A percentile compares a stretch with the other conserved stretches of the same genome.
Conservation (phyloP, 1,140 invertebrate genomes). For the Drosophila fuyamai region DNA sequence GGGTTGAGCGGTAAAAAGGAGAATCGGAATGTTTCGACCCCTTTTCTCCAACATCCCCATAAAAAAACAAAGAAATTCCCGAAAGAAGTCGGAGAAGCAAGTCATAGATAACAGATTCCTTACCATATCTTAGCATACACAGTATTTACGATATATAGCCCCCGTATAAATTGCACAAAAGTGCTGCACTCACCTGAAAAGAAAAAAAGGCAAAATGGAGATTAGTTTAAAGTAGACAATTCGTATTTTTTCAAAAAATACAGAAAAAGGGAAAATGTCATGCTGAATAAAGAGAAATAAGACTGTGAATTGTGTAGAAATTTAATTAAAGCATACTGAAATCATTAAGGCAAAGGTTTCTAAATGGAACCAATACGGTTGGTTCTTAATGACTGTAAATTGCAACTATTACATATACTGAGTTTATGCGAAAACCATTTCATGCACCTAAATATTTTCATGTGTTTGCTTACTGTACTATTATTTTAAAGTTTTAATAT, state of each 20-base stretch:
- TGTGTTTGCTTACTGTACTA: not conserved
- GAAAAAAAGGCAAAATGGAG: slow-evolving; percentile 17
- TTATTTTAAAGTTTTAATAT: not conserved
- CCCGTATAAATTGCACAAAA: slow-evolving; percentile 2
- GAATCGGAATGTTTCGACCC: not conserved
- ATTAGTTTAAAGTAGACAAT: too few relatives aligned
- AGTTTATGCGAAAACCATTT: not conserved
- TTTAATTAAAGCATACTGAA: not conserved
- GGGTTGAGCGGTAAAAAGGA: too few relatives aligned
- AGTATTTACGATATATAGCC: not conserved
- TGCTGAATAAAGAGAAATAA: not conserved
- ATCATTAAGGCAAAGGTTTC: not conserved
- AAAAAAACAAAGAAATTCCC: slow-evolving; percentile 6
- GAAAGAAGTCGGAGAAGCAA: slow-evolving; percentile 1
- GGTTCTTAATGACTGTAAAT: slow-evolving; percentile 36
- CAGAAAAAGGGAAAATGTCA: slow-evolving; percentile 2
- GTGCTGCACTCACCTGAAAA: slow-evolving; percentile 41
- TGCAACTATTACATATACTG: slow-evolving; percentile 15
- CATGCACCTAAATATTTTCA: not conserved
- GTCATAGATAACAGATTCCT: slow-evolving; percentile 33
- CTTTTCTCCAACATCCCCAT: not conserved
- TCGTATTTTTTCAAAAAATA: not conserved
- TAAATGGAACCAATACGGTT: slow-evolving; percentile 32
- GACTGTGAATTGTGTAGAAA: not conserved
- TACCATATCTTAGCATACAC: slow-evolving; percentile 33